These are phyloP conservation scores for Leptatherina wallacei DNA, from an alignment of 2,797 vertebrate genomes.

Conservation along the genomic window DNA sequence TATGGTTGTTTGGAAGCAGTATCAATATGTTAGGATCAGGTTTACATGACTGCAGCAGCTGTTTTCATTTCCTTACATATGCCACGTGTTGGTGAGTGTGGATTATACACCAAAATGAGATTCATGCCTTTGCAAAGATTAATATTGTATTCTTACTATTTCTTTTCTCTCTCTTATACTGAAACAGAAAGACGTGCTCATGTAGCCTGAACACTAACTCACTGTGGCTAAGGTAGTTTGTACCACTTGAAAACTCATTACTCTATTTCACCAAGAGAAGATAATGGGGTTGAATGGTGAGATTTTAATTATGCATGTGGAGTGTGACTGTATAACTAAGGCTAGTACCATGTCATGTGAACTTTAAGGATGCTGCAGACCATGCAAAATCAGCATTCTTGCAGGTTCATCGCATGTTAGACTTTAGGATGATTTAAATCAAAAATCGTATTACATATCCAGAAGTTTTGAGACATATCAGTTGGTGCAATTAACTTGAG, in stretches of 20 bases:
- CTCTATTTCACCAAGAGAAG: neutral
- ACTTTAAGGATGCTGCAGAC: neutral
- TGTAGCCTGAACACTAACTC: neutral
- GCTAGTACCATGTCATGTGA: neutral
- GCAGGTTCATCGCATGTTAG: neutral
- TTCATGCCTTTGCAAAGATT: neutral
- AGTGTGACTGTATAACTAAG: constrained; percentile 1
- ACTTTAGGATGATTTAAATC: neutral
- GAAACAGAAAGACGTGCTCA: constrained; percentile 4
- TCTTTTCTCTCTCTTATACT: neutral
- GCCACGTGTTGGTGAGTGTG: neutral
- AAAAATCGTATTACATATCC: constrained; percentile 1
- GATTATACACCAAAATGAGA: neutral
- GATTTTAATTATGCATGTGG: neutral
- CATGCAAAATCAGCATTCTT: neutral
- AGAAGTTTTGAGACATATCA: constrained; percentile 6
- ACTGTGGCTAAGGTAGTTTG: neutral
- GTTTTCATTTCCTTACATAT: neutral
- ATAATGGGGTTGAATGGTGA: neutral
- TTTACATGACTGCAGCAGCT: neutral
- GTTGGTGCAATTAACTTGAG: neutral
- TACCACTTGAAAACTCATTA: constrained; percentile 12
- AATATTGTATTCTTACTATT: neutral
- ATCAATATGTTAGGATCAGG: no score
- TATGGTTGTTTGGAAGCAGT: no score